phyloP scores from a whole-genome alignment of 2,797 vertebrate genomes.

The Oreonectes daqikongensis region DNA sequence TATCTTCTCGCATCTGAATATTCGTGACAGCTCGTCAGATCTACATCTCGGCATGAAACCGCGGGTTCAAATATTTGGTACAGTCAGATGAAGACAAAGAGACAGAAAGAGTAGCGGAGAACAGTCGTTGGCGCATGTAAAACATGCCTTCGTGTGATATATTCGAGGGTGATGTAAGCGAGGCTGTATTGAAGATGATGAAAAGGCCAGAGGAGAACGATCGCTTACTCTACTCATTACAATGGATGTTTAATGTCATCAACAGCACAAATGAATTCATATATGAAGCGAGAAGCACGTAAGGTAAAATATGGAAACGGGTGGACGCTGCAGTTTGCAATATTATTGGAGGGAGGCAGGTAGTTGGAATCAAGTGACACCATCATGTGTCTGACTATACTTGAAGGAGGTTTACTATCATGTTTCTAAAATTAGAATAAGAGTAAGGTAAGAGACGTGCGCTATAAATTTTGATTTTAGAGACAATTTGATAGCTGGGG shows the following conservation, averaged over 20 bases:
- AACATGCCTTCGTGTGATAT: slow-evolving; percentile 19
- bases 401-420: neutral
- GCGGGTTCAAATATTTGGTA: slow-evolving; percentile 10
- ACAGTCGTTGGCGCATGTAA: slow-evolving; percentile 1
- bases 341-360: slow-evolving; percentile 1
- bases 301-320: slow-evolving; percentile 30
- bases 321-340: slow-evolving; percentile 2
- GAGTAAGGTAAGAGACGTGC: neutral
- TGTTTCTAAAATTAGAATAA: slow-evolving; percentile 16
- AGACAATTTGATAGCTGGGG: too few relatives aligned
- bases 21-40: slow-evolving; percentile 36
- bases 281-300: slow-evolving; percentile 22
- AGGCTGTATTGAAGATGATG: slow-evolving; percentile 34
- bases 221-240: slow-evolving; percentile 25
- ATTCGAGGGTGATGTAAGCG: slow-evolving; percentile 44
- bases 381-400: neutral
- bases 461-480: too few relatives aligned
- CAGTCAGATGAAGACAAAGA: slow-evolving; percentile 6
- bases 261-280: slow-evolving; percentile 44
- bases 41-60: slow-evolving; percentile 23
- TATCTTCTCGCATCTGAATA: slow-evolving; percentile 34
- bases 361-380: neutral
- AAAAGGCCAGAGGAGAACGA: slow-evolving; percentile 34
- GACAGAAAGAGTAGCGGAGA: neutral
- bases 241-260: slow-evolving; percentile 44